phyloP scores from a whole-genome alignment of 2,888 invertebrate genomes.

The Ophion slaviceki region DNA sequence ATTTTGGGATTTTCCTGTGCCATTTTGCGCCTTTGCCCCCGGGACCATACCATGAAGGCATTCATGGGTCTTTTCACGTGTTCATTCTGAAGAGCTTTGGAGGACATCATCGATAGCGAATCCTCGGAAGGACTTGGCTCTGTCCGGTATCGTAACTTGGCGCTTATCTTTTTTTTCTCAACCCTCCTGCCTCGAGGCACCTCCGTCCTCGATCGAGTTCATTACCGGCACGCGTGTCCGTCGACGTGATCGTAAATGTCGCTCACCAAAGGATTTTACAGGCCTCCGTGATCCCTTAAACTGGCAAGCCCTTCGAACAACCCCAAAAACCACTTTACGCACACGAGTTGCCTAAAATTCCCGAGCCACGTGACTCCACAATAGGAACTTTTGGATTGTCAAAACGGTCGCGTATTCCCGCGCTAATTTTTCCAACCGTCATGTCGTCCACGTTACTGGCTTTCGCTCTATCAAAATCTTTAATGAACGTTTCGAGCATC shows the following conservation, averaged over 20 bases:
- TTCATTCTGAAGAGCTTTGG: slow-evolving; percentile 85
- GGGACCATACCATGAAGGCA: slow-evolving; percentile 97
- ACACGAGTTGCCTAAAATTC: not conserved
- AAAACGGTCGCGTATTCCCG: not conserved
- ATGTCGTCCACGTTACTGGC: not conserved
- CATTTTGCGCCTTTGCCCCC: slow-evolving; percentile 95
- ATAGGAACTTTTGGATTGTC: not conserved
- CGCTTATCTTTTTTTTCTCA: not conserved
- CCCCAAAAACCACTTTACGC: not conserved
- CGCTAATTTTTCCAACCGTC: not conserved
- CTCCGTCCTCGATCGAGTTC: not conserved
- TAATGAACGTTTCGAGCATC: too few species aligned
- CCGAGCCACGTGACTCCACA: not conserved
- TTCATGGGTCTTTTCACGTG: slow-evolving; percentile 98
- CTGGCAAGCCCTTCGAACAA: not conserved
- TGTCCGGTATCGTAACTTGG: not conserved
- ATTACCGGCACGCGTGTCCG: not conserved
- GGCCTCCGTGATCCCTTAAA: not conserved
- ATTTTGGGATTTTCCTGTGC: slow-evolving; percentile 97
- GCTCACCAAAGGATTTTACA: not conserved
- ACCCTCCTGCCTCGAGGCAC: not conserved
- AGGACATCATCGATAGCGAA: slow-evolving; percentile 73
- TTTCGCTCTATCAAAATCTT: not conserved
- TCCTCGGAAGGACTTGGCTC: not conserved
- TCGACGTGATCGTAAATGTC: not conserved